Evolutionary conservation across 2,113 vertebrate genomes (phyloP).

Genomic region (Pelecanus crispus): DNA sequence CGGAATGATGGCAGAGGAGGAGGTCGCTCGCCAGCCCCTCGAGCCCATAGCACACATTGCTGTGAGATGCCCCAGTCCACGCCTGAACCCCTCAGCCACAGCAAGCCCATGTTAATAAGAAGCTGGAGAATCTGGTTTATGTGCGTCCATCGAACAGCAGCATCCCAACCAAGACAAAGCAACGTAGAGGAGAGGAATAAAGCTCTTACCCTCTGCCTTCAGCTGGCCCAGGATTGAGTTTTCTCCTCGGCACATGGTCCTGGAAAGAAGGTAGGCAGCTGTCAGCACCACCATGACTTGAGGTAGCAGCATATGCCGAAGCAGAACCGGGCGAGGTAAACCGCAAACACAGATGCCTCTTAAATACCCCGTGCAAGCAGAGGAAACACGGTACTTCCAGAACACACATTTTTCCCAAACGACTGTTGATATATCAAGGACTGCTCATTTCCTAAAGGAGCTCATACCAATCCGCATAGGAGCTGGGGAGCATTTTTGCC

Average conservation of each 20-base stretch:
- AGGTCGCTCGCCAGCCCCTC: neutral
- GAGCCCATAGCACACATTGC: rapidly evolving
- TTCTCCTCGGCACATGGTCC: constrained; percentile 94
- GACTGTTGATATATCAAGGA: neutral
- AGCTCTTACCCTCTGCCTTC: constrained; percentile 83
- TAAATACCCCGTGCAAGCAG: neutral
- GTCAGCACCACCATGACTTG: neutral
- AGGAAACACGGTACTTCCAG: neutral
- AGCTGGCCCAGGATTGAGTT: constrained; percentile 91
- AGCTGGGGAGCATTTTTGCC: neutral
- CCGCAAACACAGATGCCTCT: neutral
- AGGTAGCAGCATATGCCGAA: neutral
- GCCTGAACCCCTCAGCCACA: neutral
- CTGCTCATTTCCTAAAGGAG: neutral
- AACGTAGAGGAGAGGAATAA: neutral
- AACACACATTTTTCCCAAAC: neutral
- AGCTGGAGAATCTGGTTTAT: neutral
- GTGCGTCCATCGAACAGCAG: neutral
- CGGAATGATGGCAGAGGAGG: neutral
- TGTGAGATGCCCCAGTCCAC: neutral
- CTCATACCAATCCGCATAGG: rapidly evolving
- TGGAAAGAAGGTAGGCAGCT: constrained; percentile 61
- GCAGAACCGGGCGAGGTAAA: neutral
- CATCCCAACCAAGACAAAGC: neutral
- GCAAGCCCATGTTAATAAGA: neutral